These are phyloP conservation scores for Trichoplusia ni DNA, from an alignment of 1,140 invertebrate species.

Conservation along the genomic window DNA sequence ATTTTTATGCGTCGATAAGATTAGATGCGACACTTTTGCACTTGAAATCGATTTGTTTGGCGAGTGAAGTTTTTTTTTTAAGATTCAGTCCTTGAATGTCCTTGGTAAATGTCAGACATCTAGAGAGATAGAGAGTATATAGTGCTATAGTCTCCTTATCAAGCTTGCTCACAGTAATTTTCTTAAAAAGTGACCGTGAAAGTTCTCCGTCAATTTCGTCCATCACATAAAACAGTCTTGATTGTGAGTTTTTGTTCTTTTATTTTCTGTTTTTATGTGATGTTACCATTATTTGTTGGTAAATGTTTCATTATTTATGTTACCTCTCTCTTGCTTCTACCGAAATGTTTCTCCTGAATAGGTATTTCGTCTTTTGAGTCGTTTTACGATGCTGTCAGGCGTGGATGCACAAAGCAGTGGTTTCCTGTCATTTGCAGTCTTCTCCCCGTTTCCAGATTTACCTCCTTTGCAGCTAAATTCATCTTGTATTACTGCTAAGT, in stretches of 20 bases:
- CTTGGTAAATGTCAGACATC: no score
- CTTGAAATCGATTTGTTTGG: neutral
- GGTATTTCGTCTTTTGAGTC: neutral
- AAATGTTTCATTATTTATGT: neutral
- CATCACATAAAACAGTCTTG: no score
- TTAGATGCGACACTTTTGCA: neutral
- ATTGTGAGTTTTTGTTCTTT: no score
- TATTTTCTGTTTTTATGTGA: no score
- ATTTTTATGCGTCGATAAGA: constrained; percentile 8
- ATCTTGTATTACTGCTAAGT: neutral
- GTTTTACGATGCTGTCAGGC: neutral
- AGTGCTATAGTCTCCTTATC: no score
- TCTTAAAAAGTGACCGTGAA: no score
- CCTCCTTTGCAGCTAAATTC: neutral
- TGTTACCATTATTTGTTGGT: no score
- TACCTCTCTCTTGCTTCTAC: neutral
- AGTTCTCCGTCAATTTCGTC: no score
- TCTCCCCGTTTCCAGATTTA: constrained; percentile 1
- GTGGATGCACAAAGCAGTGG: constrained; percentile 10
- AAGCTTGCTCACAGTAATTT: no score
- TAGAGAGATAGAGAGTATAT: no score
- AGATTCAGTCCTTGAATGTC: no score
- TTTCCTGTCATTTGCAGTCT: constrained; percentile 1
- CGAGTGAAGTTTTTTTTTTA: no score
- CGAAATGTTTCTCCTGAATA: neutral